These are phyloP conservation scores for Parascotia fuliginaria DNA, from an alignment of 2,888 invertebrate genomes.

Conservation along the genomic window DNA sequence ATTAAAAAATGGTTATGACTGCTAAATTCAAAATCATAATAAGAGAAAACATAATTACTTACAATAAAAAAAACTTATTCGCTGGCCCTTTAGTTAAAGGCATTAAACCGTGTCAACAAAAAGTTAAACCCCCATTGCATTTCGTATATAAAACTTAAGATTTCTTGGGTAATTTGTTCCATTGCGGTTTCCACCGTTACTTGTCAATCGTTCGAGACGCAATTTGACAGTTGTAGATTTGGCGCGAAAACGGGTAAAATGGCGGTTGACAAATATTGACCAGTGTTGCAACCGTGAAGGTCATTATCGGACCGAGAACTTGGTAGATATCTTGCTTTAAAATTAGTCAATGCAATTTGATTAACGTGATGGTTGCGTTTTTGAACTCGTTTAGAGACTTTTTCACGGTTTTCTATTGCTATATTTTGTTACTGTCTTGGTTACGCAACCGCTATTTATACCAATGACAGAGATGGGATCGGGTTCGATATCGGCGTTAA, in stretches of 20 bases:
- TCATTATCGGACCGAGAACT: slow-evolving; percentile 47
- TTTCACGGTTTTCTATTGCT: too few species aligned
- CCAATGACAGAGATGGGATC: too few species aligned
- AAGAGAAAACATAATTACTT: background rate
- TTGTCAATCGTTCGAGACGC: slow-evolving; percentile 22
- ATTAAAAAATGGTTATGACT: background rate
- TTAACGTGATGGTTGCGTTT: background rate
- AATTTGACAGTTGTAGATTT: slow-evolving; percentile 30
- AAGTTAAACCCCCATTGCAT: slow-evolving; percentile 16
- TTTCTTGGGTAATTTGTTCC: slow-evolving; percentile 55
- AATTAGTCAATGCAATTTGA: background rate
- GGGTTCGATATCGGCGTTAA: too few species aligned
- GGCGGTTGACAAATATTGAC: slow-evolving; percentile 42
- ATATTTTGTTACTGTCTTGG: background rate
- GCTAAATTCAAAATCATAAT: background rate
- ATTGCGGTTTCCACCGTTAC: slow-evolving; percentile 47
- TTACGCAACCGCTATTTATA: too few species aligned
- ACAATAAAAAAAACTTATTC: slow-evolving; percentile 10
- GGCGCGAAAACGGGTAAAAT: slow-evolving; percentile 48
- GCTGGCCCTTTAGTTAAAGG: slow-evolving; percentile 20
- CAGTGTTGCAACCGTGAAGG: slow-evolving; percentile 49
- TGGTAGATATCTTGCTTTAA: slow-evolving; percentile 9
- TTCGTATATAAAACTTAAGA: slow-evolving; percentile 55
- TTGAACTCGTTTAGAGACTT: too few species aligned
- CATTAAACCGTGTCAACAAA: slow-evolving; percentile 14